A percentile compares a stretch with the other conserved stretches of the same genome.
phyloP scores from a whole-genome alignment of 2,797 vertebrate species.

The Streptopelia turtur region DNA sequence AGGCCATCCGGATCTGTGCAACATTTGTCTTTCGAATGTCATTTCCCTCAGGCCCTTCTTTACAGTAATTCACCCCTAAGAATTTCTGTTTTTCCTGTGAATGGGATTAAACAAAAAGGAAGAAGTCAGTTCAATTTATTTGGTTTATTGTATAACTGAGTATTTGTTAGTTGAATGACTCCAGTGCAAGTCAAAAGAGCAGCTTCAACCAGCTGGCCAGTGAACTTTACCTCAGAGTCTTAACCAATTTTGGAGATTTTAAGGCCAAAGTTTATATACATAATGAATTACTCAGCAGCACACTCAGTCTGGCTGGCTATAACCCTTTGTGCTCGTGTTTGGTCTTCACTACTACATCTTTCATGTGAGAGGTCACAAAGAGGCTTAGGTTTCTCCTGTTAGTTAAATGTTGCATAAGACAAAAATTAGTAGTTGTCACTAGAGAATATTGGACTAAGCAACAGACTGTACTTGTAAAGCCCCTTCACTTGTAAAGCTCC shows the following conservation, averaged over 20 bases:
- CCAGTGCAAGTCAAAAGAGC: not conserved
- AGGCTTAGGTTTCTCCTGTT: not conserved
- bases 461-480: not conserved
- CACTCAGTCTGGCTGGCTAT: not conserved
- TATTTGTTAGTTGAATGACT: not conserved
- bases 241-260: not conserved
- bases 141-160: not conserved
- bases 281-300: not conserved
- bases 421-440: not conserved
- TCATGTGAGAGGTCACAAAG: not conserved
- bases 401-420: not conserved
- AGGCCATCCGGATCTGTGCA: constrained; percentile 96
- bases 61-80: constrained; percentile 89
- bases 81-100: constrained; percentile 94
- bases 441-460: not conserved
- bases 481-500: not conserved
- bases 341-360: not conserved
- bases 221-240: not conserved
- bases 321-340: not conserved
- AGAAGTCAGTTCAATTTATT: constrained; percentile 3
- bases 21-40: constrained; percentile 94
- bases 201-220: not conserved
- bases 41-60: constrained; percentile 93
- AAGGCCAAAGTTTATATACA: not conserved
- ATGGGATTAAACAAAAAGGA: not conserved